Percentiles rank a stretch among this genome's conserved stretches.
phyloP scores from a whole-genome alignment of 2,888 invertebrate genomes.

The Oligia latruncula region DNA sequence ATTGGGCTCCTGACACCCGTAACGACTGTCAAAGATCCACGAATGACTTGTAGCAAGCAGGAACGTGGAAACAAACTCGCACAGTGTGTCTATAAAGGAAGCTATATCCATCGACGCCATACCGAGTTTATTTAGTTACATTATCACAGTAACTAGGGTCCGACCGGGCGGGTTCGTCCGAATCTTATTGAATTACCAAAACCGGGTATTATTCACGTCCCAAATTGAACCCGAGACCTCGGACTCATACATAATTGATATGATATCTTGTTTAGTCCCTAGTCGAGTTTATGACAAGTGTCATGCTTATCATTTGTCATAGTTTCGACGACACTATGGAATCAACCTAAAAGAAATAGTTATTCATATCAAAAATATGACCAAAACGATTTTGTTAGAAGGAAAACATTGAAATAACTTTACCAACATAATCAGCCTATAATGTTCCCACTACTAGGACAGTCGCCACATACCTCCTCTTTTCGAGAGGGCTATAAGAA shows the following conservation, averaged over 20 bases:
- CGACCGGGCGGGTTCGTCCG: conserved; percentile 10
- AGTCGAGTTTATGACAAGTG: not conserved
- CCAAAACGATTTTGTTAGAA: not conserved
- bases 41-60: not conserved
- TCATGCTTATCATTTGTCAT: not conserved
- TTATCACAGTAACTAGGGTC: conserved; percentile 44
- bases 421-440: too few species aligned
- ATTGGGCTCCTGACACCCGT: too few species aligned
- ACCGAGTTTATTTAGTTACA: conserved; percentile 53
- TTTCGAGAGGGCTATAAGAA: too few species aligned
- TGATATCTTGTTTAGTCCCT: conserved; percentile 12
- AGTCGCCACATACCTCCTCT: too few species aligned
- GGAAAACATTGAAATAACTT: not conserved
- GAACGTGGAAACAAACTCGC: conserved; percentile 17
- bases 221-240: conserved; percentile 41
- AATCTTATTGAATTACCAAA: conserved; percentile 61
- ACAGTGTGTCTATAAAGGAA: conserved; percentile 17
- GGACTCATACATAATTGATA: conserved; percentile 9
- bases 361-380: not conserved
- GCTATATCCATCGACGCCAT: conserved; percentile 12
- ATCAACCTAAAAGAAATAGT: not conserved
- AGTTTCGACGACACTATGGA: not conserved
- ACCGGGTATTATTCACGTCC: conserved; percentile 39
- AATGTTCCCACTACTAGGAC: too few species aligned
- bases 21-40: too few species aligned